A percentile compares a stretch with the other conserved stretches of the same genome.
Conservation (phyloP, 2,888 invertebrate species). For the Lepas anatifera region DNA sequence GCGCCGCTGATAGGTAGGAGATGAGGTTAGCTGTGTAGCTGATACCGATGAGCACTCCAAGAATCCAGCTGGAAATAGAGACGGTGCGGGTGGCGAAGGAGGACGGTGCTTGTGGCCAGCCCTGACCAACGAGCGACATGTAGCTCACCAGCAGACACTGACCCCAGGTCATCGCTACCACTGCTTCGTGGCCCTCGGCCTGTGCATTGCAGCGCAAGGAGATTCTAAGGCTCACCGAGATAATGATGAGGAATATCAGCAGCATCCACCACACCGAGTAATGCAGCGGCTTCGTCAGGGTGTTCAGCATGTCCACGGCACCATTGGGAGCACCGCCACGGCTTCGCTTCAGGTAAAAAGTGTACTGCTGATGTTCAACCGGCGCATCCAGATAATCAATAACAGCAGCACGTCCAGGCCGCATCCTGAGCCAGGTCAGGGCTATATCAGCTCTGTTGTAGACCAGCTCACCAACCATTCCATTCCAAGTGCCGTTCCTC, state of each 20-base stretch:
- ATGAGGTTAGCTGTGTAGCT: background rate
- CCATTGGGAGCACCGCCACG: background rate
- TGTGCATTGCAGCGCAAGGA: background rate
- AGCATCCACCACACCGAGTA: background rate
- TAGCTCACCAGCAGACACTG: too few species aligned
- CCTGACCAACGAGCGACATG: background rate
- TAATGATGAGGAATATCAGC: background rate
- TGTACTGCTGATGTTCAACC: background rate
- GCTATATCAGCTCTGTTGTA: constrained; percentile 4
- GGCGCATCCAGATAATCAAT: background rate
- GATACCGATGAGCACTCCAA: background rate
- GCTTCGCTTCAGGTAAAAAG: background rate
- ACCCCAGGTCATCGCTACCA: background rate
- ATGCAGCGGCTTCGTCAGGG: background rate
- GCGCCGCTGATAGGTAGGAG: background rate
- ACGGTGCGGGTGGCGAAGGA: background rate
- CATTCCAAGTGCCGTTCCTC: constrained; percentile 21
- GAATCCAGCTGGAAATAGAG: background rate
- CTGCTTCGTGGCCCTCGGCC: background rate
- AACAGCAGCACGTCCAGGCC: background rate
- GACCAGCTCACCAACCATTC: constrained; percentile 22
- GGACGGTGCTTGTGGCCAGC: background rate
- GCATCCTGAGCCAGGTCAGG: background rate
- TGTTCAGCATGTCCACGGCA: background rate
- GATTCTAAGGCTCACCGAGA: background rate